These are phyloP conservation scores for Nomada ferruginata DNA, from an alignment of 2,888 invertebrate species.

Conservation along the genomic window DNA sequence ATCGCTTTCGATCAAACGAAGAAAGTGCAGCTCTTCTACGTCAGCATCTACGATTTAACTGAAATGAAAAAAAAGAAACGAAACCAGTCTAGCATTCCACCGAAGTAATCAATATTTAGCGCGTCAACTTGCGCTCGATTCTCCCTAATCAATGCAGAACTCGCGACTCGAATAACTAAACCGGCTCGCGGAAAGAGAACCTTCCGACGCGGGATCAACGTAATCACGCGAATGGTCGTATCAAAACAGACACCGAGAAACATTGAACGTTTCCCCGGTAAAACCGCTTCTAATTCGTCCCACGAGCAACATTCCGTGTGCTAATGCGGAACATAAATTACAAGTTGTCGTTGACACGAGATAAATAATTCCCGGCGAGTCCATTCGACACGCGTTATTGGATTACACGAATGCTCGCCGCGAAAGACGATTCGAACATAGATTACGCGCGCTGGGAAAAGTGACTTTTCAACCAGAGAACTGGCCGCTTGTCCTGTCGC, in stretches of 20 bases:
- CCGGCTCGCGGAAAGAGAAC: too few species aligned
- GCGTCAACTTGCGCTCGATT: neutral
- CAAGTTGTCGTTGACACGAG: constrained; percentile 16
- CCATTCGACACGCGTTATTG: constrained; percentile 32
- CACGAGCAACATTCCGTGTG: constrained; percentile 16
- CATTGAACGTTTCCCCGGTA: neutral
- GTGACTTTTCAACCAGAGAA: constrained; percentile 51
- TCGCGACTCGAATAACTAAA: neutral
- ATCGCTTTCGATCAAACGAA: too few species aligned
- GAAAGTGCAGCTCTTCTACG: too few species aligned
- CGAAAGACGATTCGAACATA: constrained; percentile 21
- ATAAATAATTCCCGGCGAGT: constrained; percentile 34
- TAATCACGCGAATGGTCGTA: neutral
- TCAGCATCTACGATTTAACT: neutral
- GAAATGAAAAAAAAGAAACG: neutral
- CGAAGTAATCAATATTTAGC: neutral
- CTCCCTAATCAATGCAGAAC: neutral
- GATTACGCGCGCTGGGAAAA: neutral
- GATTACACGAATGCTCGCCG: constrained; percentile 18
- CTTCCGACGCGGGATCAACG: neutral
- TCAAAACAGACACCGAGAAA: neutral
- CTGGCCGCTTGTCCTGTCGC: constrained; percentile 61
- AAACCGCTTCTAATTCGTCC: constrained; percentile 5
- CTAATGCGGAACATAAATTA: constrained; percentile 41
- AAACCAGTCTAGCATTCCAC: neutral